Conservation (phyloP, 2,113 vertebrate species). For the Acrocephalus arundinaceus region DNA sequence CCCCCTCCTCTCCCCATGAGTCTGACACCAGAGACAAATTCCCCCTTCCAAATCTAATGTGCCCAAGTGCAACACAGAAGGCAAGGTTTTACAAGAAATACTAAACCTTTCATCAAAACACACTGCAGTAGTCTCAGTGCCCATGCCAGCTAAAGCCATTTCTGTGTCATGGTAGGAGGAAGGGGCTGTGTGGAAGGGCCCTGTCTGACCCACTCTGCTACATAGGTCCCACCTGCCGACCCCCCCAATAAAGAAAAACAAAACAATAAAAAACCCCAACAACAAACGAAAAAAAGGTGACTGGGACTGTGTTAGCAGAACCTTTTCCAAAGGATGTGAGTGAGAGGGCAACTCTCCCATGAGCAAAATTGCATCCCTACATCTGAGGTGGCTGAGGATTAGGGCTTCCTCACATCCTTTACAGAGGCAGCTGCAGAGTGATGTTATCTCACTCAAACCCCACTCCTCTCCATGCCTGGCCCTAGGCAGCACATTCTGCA, state of each 20-base stretch:
- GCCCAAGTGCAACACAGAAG: not conserved
- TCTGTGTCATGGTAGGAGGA: not conserved
- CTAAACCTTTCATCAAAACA: not conserved
- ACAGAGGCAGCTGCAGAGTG: not conserved
- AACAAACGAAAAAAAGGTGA: not conserved
- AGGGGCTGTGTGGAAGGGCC: not conserved
- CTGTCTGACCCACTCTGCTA: not conserved
- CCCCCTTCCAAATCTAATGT: not conserved
- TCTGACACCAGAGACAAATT: not conserved
- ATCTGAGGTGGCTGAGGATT: not conserved
- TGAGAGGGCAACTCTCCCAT: rapidly evolving
- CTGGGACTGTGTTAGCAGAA: not conserved
- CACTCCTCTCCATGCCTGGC: not conserved
- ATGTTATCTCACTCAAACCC: not conserved
- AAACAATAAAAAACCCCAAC: not conserved
- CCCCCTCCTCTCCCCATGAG: not conserved
- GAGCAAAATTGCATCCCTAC: not conserved
- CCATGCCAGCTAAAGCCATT: not conserved
- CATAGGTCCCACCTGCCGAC: not conserved
- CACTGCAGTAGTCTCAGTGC: not conserved
- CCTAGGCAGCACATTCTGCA: not conserved
- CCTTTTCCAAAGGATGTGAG: not conserved
- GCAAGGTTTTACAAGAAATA: not conserved
- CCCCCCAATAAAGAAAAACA: not conserved
- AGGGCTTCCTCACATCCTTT: not conserved